phyloP scores from a whole-genome alignment of 2,888 invertebrate genomes.

The Himalopsyche japonica region DNA sequence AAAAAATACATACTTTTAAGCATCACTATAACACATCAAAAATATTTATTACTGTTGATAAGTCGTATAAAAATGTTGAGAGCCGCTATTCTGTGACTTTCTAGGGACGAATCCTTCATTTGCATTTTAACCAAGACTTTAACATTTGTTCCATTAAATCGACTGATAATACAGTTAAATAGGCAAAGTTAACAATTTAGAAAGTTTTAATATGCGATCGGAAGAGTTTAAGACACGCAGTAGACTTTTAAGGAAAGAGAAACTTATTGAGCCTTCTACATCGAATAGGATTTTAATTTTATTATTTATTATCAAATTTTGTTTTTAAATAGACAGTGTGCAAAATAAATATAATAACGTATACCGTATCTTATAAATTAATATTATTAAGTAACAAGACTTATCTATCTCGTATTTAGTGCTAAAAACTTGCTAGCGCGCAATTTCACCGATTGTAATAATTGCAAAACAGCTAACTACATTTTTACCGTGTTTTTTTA shows the following conservation, averaged over 20 bases:
- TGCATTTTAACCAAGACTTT: constrained; percentile 24
- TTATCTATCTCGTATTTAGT: no score
- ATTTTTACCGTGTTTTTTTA: no score
- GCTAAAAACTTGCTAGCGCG: no score
- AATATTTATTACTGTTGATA: no score
- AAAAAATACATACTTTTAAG: no score
- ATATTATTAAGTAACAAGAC: no score
- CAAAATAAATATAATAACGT: no score
- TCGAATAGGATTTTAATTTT: neutral
- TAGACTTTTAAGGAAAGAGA: neutral
- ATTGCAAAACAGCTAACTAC: no score
- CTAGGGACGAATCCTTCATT: constrained; percentile 13
- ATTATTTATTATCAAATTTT: neutral
- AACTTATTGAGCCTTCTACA: neutral
- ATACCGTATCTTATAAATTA: no score
- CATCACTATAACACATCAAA: no score
- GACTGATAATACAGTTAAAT: constrained; percentile 29
- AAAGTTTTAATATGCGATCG: neutral
- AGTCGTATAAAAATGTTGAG: neutral
- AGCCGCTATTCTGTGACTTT: neutral
- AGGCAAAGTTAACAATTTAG: constrained; percentile 18
- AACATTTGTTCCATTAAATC: constrained; percentile 25
- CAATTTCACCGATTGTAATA: no score
- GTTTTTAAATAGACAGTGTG: no score
- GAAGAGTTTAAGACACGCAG: neutral